Evolutionary conservation across 2,797 vertebrate genomes (phyloP).

Genomic region (Sebastes matsubarae): DNA sequence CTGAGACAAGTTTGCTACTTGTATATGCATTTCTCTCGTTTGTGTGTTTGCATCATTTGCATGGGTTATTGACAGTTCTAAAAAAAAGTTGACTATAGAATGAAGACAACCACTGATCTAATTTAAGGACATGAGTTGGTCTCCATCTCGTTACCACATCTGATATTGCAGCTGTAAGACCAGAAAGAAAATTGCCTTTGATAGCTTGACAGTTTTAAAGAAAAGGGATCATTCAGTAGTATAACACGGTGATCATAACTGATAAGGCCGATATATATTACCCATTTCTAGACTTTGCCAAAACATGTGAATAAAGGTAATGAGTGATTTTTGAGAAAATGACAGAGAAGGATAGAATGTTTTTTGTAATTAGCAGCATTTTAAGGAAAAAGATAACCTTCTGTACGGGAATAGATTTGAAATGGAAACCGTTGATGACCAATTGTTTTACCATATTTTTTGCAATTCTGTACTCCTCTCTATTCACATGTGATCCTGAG

Average conservation of each 20-base stretch:
- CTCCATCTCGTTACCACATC: slow-evolving; percentile 21
- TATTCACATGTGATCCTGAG: background rate
- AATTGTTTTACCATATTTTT: background rate
- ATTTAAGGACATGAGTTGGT: slow-evolving; percentile 46
- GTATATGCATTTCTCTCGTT: background rate
- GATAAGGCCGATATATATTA: background rate
- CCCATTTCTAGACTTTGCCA: background rate
- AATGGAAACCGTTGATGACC: background rate
- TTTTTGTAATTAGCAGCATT: background rate
- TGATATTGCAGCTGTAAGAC: slow-evolving; percentile 9
- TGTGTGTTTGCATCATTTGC: slow-evolving; percentile 22
- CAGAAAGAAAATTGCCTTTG: slow-evolving; percentile 12
- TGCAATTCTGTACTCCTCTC: background rate
- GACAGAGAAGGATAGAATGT: background rate
- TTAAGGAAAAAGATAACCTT: background rate
- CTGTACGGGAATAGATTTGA: background rate
- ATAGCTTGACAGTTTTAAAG: slow-evolving; percentile 37
- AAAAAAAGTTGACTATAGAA: slow-evolving; percentile 15
- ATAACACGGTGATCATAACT: background rate
- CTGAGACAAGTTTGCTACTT: background rate
- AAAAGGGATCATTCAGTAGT: slow-evolving; percentile 10
- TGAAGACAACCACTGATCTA: slow-evolving; percentile 37
- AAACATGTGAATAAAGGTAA: background rate
- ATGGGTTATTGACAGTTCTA: slow-evolving; percentile 26
- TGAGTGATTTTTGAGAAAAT: background rate